A percentile compares a stretch with the other conserved stretches of the same genome.
Evolutionary conservation across 2,797 vertebrate genomes (phyloP).

Genomic region (Myiotriccus ornatus): DNA sequence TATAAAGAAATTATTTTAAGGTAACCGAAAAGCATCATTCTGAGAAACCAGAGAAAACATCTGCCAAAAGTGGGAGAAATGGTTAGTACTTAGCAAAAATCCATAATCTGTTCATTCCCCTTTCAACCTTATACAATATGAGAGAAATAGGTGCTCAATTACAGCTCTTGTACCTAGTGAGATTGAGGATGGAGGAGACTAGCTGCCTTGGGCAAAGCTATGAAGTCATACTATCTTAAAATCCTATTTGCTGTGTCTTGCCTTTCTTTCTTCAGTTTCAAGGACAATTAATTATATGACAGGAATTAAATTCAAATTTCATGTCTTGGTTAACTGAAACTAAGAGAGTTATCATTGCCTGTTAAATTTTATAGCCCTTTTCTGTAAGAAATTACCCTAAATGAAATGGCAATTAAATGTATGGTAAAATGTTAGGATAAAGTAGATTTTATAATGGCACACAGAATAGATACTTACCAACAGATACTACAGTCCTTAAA

Average conservation of each 20-base stretch:
- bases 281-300: slow-evolving; percentile 27
- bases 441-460: neutral
- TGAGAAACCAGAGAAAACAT: neutral
- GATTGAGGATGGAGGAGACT: neutral
- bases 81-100: neutral
- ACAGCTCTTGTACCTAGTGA: neutral
- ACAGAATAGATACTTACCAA: neutral
- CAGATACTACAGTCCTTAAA: neutral
- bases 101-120: neutral
- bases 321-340: slow-evolving; percentile 42
- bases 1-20: neutral
- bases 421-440: neutral
- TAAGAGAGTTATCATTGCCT: slow-evolving; percentile 30
- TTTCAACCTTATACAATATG: neutral
- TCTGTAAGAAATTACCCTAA: slow-evolving; percentile 14
- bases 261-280: neutral
- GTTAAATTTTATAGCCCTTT: slow-evolving; percentile 46
- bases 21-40: neutral
- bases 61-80: neutral
- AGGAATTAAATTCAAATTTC: slow-evolving; percentile 19
- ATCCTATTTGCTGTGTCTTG: neutral
- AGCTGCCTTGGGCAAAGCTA: neutral
- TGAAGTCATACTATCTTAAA: neutral
- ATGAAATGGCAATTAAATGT: slow-evolving; percentile 45
- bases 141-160: neutral